Conservation (phyloP, 37 sponge, comb jelly and placozoan genomes). For the Cladorhizidae sp. region DNA sequence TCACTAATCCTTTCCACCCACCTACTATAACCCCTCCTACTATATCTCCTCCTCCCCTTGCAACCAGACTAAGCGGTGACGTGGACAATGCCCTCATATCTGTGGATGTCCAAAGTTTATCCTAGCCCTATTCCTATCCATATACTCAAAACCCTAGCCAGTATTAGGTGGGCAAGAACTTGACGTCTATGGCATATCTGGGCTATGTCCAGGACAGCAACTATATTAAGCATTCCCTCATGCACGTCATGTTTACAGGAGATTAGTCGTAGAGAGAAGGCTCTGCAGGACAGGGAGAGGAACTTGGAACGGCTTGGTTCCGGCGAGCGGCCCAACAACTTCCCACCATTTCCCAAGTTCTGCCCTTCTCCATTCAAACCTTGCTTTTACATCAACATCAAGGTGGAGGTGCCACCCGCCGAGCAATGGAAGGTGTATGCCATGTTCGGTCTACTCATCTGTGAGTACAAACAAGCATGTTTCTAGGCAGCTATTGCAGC, state of each 20-base stretch:
- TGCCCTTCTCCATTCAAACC: conserved; percentile 84
- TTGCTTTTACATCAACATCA: conserved; percentile 92
- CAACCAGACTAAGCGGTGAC: no score
- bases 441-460: conserved; percentile 46
- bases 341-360: conserved; percentile 85
- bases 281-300: conserved; percentile 45
- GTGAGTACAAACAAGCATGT: no score
- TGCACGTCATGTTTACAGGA: conserved; percentile 34
- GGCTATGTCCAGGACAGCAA: no score
- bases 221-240: no score
- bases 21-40: no score
- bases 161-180: no score
- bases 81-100: no score
- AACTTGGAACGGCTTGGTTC: conserved; percentile 41
- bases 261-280: conserved; percentile 49
- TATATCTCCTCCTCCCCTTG: no score
- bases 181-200: no score
- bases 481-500: no score
- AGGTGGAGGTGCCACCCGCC: conserved; percentile 80
- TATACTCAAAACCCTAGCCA: no score
- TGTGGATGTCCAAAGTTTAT: no score
- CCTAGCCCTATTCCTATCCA: background rate
- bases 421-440: conserved; percentile 68
- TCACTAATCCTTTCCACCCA: background rate
- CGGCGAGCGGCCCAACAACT: conserved; percentile 81